Percentiles rank a stretch among this genome's conserved stretches.
Conservation (phyloP, 2,113 vertebrate genomes). For the Garra rufa region DNA sequence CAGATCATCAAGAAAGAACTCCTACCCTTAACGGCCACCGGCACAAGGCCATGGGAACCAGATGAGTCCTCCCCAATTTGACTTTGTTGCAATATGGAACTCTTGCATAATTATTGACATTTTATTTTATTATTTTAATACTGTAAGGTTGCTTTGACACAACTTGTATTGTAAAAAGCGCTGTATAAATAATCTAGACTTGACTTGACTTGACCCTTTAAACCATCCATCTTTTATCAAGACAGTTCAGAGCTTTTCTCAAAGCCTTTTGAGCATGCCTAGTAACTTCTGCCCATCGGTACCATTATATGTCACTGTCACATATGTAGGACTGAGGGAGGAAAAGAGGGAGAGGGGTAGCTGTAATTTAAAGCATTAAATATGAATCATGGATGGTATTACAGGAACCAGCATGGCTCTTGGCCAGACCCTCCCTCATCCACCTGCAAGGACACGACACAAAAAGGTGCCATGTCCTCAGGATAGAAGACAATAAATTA, state of each 20-base stretch:
- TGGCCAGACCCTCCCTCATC: conserved; percentile 5
- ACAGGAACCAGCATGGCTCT: not conserved
- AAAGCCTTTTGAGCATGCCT: not conserved
- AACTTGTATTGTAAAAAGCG: no score
- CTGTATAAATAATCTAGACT: no score
- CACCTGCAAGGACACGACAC: conserved; percentile 51
- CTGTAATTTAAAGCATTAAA: conserved; percentile 58
- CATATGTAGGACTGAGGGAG: conserved; percentile 1
- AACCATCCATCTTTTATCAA: not conserved
- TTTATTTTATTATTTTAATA: no score
- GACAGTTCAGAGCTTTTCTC: not conserved
- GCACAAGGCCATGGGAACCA: no score
- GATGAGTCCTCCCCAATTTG: no score
- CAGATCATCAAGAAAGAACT: no score
- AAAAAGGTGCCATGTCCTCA: conserved; percentile 47
- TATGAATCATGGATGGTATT: conserved; percentile 55
- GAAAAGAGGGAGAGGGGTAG: conserved; percentile 20
- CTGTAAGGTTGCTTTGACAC: no score
- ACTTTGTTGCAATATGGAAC: no score
- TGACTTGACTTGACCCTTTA: no score
- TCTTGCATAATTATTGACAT: no score
- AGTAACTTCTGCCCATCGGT: conserved; percentile 7
- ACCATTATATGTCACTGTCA: conserved; percentile 11
- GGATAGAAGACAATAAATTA: conserved; percentile 44
- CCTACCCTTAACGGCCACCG: no score